Percentiles rank a stretch among this genome's conserved stretches.
These are phyloP conservation scores for Nycticorax nycticorax DNA, from an alignment of 2,113 vertebrate species.

Conservation along the genomic window DNA sequence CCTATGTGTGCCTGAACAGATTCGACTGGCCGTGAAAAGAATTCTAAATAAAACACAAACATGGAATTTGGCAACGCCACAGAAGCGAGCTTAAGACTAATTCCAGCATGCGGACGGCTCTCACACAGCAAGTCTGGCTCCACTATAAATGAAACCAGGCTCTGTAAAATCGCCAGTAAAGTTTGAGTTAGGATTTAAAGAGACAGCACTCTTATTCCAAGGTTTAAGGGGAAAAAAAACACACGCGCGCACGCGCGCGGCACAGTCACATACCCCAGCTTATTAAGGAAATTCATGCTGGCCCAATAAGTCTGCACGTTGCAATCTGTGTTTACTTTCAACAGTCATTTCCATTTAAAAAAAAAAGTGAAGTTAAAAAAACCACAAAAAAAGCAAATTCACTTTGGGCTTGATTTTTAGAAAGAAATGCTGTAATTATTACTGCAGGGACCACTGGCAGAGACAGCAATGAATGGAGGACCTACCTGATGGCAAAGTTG, in stretches of 20 bases:
- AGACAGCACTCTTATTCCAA: constrained; percentile 71
- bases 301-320: constrained; percentile 65
- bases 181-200: constrained; percentile 85
- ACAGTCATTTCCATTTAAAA: constrained; percentile 53
- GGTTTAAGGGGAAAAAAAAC: neutral
- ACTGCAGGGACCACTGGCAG: neutral
- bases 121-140: constrained; percentile 89
- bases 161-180: constrained; percentile 86
- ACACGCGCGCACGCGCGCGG: rapidly evolving
- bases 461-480: neutral
- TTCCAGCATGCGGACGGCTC: constrained; percentile 86
- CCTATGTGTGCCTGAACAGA: constrained; percentile 83
- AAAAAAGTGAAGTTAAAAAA: neutral
- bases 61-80: constrained; percentile 86
- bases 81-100: constrained; percentile 87
- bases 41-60: constrained; percentile 90
- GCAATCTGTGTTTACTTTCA: constrained; percentile 68
- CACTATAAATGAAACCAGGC: constrained; percentile 94
- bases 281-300: constrained; percentile 55
- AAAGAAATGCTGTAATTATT: constrained; percentile 11
- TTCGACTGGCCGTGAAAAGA: constrained; percentile 88
- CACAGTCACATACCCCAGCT: neutral
- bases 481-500: neutral
- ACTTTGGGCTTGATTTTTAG: constrained; percentile 49
- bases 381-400: neutral